These are phyloP conservation scores for Scopus umbretta DNA, from an alignment of 2,113 vertebrate genomes.

Conservation along the genomic window DNA sequence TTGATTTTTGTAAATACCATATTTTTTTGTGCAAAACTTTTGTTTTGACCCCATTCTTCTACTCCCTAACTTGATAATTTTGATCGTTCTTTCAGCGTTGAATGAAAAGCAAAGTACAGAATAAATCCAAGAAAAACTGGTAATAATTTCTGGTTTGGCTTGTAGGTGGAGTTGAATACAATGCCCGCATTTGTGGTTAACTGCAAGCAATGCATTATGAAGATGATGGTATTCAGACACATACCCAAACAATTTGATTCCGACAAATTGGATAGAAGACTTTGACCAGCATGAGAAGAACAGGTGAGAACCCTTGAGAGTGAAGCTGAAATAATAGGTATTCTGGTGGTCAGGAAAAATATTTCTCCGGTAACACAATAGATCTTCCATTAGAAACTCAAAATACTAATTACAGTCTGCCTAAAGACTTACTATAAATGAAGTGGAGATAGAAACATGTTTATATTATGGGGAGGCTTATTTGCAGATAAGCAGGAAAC, in stretches of 20 bases:
- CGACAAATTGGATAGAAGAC: neutral
- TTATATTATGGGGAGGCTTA: constrained; percentile 33
- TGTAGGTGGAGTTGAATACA: neutral
- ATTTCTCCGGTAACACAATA: neutral
- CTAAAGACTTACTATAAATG: constrained; percentile 47
- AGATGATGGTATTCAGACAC: neutral
- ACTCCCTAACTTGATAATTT: neutral
- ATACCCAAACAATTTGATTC: neutral
- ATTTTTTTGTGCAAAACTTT: neutral
- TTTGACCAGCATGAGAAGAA: constrained; percentile 16
- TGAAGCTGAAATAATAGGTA: constrained; percentile 9
- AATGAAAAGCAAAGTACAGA: neutral
- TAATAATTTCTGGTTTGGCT: constrained; percentile 33
- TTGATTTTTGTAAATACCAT: neutral
- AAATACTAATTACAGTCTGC: constrained; percentile 56
- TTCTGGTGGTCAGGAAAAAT: constrained; percentile 35
- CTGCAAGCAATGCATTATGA: neutral
- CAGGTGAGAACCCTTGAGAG: constrained; percentile 49
- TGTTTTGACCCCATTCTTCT: neutral
- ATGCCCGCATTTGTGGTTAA: neutral
- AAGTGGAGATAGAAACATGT: constrained; percentile 49
- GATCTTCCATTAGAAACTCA: constrained; percentile 18
- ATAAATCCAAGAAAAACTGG: neutral
- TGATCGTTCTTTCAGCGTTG: neutral
- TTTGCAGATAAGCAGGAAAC: constrained; percentile 42